phyloP scores from a whole-genome alignment of 2,113 vertebrate genomes.

The Hylia prasina region DNA sequence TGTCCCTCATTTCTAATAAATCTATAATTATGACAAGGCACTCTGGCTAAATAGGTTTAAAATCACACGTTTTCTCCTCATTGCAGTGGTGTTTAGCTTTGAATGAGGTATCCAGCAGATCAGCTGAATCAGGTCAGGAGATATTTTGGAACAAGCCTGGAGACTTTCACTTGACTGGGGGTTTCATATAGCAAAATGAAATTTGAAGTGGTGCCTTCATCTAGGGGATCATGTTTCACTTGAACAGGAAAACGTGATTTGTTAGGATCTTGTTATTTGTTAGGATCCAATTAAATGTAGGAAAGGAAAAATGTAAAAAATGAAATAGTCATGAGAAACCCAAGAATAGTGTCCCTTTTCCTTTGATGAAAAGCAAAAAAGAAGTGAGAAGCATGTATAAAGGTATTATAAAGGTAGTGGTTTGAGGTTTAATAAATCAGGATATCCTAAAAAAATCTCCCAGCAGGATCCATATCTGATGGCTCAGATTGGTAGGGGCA shows the following conservation, averaged over 20 bases:
- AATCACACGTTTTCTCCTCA: neutral
- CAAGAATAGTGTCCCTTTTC: neutral
- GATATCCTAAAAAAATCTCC: neutral
- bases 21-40: neutral
- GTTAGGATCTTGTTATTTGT: neutral
- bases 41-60: neutral
- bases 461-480: neutral
- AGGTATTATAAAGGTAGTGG: neutral
- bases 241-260: neutral
- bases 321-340: neutral
- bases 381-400: neutral
- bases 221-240: neutral
- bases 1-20: neutral
- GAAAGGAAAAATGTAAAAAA: neutral
- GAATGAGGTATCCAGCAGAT: neutral
- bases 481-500: neutral
- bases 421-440: neutral
- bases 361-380: neutral
- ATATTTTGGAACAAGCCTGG: neutral
- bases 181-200: neutral
- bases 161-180: neutral
- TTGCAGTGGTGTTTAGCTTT: neutral
- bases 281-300: neutral
- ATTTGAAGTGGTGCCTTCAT: neutral
- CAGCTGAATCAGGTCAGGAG: neutral